These are phyloP conservation scores for Brachynemurus nebulosus DNA, from an alignment of 2,888 invertebrate species.

Conservation along the genomic window DNA sequence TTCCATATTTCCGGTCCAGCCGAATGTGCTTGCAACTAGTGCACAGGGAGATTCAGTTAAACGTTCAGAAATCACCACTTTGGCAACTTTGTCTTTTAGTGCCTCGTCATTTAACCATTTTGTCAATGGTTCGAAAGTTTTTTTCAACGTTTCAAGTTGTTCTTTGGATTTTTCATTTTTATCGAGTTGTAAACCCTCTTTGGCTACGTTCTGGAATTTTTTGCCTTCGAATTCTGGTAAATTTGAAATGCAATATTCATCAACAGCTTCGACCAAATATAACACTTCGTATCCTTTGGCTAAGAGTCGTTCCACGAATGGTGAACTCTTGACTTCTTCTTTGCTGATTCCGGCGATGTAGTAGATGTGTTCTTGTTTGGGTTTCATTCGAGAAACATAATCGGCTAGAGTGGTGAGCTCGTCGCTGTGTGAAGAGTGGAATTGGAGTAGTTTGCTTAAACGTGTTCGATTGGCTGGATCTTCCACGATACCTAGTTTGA, in stretches of 20 bases:
- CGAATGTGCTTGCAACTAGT: conserved; percentile 89
- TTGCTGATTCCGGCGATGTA: conserved; percentile 86
- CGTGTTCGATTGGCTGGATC: conserved; percentile 94
- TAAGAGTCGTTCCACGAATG: conserved; percentile 89
- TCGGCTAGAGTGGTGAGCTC: conserved; percentile 63
- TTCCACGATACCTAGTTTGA: conserved; percentile 94
- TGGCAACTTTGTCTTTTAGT: conserved; percentile 62
- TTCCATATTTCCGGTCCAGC: conserved; percentile 99
- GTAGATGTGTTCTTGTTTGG: conserved; percentile 87
- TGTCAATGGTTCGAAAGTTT: conserved; percentile 74
- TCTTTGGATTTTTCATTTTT: conserved; percentile 63
- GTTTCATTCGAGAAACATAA: conserved; percentile 91
- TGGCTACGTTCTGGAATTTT: conserved; percentile 99
- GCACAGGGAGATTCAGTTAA: conserved; percentile 89
- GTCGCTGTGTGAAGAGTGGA: conserved; percentile 64
- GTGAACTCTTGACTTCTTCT: conserved; percentile 77
- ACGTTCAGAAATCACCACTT: conserved; percentile 75
- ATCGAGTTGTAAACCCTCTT: conserved; percentile 85
- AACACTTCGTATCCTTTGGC: conserved; percentile 92
- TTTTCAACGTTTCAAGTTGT: conserved; percentile 59
- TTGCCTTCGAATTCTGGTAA: conserved; percentile 97
- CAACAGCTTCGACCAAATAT: conserved; percentile 90
- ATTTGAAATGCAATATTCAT: conserved; percentile 93
- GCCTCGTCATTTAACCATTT: conserved; percentile 78
- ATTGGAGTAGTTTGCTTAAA: conserved; percentile 85